Evolutionary conservation across 2,113 vertebrate genomes (phyloP).

Genomic region (Stegastes partitus): DNA sequence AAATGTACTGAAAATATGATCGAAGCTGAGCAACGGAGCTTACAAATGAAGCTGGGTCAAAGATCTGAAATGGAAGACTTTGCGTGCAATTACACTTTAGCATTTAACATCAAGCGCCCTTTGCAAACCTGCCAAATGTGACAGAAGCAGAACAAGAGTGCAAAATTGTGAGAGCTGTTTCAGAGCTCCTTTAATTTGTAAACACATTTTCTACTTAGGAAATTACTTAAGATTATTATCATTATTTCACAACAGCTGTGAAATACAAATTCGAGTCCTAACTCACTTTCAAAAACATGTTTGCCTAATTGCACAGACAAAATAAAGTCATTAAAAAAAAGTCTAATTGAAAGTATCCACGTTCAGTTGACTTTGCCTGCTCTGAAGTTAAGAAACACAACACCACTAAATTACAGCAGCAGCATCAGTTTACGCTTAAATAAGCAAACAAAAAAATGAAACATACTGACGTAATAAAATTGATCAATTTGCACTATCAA

Average conservation of each 20-base stretch:
- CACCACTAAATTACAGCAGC: slow-evolving; percentile 7
- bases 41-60: slow-evolving; percentile 50
- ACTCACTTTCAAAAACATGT: slow-evolving; percentile 13
- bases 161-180: not conserved
- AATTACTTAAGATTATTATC: slow-evolving; percentile 30
- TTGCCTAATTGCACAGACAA: not conserved
- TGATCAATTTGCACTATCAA: no score
- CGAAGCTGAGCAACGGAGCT: slow-evolving; percentile 23
- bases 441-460: no score
- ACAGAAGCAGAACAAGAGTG: slow-evolving; percentile 6
- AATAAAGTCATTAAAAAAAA: slow-evolving; percentile 40
- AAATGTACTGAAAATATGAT: slow-evolving; percentile 46
- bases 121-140: slow-evolving; percentile 14
- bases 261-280: slow-evolving; percentile 4
- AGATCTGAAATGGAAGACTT: slow-evolving; percentile 48
- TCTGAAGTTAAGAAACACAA: slow-evolving; percentile 23
- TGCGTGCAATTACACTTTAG: slow-evolving; percentile 35
- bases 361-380: slow-evolving; percentile 13
- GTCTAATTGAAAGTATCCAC: not conserved
- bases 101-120: slow-evolving; percentile 16
- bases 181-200: slow-evolving; percentile 4
- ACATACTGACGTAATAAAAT: no score
- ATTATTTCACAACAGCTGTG: slow-evolving; percentile 35
- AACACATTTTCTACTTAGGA: slow-evolving; percentile 29
- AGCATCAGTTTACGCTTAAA: no score